phyloP scores from a whole-genome alignment of 2,113 vertebrate genomes.

The Physeter macrocephalus region DNA sequence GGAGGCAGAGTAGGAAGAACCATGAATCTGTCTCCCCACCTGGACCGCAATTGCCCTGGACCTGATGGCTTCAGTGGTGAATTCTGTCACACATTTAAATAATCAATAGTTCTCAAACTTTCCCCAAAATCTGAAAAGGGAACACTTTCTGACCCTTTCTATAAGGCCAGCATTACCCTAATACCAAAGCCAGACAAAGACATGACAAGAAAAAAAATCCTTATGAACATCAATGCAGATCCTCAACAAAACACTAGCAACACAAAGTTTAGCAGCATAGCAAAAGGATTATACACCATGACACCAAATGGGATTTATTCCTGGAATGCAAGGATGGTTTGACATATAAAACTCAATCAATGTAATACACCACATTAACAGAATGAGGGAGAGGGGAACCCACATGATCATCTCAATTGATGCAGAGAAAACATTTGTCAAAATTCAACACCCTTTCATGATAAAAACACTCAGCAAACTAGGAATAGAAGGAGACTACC shows the following conservation, averaged over 20 bases:
- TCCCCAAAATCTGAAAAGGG: not conserved
- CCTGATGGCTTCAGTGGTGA: not conserved
- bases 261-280: not conserved
- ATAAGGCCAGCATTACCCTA: not conserved
- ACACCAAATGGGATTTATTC: not conserved
- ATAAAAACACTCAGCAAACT: not conserved
- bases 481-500: not conserved
- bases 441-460: not conserved
- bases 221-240: not conserved
- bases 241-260: not conserved
- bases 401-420: not conserved
- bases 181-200: not conserved
- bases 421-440: not conserved
- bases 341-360: not conserved
- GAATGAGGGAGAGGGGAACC: not conserved
- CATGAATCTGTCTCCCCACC: not conserved
- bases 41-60: not conserved
- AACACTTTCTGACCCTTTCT: not conserved
- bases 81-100: not conserved
- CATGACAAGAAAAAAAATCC: not conserved
- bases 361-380: not conserved
- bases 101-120: not conserved
- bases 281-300: not conserved
- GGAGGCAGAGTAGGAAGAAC: not conserved
- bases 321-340: not conserved